Evolutionary conservation across 2,113 vertebrate genomes (phyloP), one percentile per base, ranked within the genome.

Genomic region (Grammomys surdaster): DNA sequence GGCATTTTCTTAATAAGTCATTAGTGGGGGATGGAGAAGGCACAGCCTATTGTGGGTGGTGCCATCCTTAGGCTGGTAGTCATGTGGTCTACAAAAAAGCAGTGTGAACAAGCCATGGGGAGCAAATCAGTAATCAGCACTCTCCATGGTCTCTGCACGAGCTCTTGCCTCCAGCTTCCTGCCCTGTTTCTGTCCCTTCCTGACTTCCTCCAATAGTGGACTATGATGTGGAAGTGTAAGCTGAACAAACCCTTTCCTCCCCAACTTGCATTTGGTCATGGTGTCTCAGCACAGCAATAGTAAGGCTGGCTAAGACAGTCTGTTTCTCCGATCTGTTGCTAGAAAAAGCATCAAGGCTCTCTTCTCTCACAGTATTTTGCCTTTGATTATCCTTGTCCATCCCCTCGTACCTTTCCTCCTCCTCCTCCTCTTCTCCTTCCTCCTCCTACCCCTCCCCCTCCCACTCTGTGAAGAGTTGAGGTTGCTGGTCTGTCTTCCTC

Each of bases 401-500:
- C 5, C 0, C 28, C n/a, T 80, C 11, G 13, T 65, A 46, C 75
- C 46, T 54, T 24, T 43, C 36, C n/a, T 48, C 10, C 7, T 8
- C 28, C 24, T 33, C 46, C 28, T 22, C 12, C 20, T 46, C 73
- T 14, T 56, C 11, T 14, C 13, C 60, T 24, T 43, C 36, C n/a
- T 48, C 10, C 7, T 8, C 0, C 3, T 31, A 12, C 43, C 11
- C 24, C 26, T 26, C 28, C 24, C 19, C 46, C 28, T 22, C 12
- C 20, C 4, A 20, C 20, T 46, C 9, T 46, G 13, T 46, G 28
- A 0, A 89, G 65, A 58, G 63, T 13, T 91, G 70, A 85, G 58
- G 12, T 72, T 88, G 63, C 75, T 91, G 31, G 1, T 87, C 48
- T 72, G 77, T 13, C 48, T 89, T 73, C 91, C 77, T 95, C 88